Conservation (phyloP, 2,113 vertebrate species). For the Engraulis encrasicolus region DNA sequence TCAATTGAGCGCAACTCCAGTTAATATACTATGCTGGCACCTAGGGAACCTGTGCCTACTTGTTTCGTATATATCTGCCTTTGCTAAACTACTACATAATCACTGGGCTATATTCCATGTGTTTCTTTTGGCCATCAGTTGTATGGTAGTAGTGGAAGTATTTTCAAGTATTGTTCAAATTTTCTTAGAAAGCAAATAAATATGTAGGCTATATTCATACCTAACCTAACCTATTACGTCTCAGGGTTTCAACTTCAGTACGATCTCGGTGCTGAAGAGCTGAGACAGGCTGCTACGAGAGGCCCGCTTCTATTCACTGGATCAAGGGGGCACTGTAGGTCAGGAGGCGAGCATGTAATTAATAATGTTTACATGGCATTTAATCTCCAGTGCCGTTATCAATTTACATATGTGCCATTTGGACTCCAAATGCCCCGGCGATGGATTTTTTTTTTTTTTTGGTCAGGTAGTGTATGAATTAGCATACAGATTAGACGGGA, state of each 20-base stretch:
- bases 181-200: no score
- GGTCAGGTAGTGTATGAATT: constrained; percentile 15
- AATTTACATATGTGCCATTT: constrained; percentile 25
- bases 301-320: not conserved
- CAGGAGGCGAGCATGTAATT: constrained; percentile 4
- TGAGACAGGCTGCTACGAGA: not conserved
- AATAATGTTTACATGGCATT: constrained; percentile 18
- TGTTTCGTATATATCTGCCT: not conserved
- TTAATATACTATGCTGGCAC: not conserved
- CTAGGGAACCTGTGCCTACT: not conserved
- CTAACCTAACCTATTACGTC: not conserved
- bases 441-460: no score
- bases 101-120: no score
- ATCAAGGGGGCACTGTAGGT: constrained; percentile 2
- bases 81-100: not conserved
- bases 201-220: not conserved
- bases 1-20: no score
- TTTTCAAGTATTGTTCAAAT: no score
- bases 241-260: not conserved
- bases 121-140: no score
- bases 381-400: constrained; percentile 10
- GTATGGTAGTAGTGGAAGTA: no score
- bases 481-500: not conserved
- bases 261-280: not conserved
- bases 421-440: not conserved